Base-by-base conservation (phyloP, 2,888 invertebrate species). In the Drosophila kokeensis region DNA sequence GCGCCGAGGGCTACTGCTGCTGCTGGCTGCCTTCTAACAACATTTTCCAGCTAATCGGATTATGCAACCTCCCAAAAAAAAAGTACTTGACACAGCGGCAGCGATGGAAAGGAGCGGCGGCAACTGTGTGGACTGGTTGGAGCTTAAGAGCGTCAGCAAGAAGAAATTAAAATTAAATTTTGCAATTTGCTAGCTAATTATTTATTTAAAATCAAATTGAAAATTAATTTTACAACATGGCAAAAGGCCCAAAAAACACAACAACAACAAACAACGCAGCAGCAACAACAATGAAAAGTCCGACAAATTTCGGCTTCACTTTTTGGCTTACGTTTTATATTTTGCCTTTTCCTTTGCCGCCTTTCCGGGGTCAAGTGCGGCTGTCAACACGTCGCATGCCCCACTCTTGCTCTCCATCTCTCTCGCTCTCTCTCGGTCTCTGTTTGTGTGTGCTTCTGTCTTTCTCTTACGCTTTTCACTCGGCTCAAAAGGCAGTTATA, bases 121-220 rank as follows among this genome's bases (percentile, higher is more conserved):
- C 5, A 21, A 18, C 3, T 27, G 54, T 36, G 18, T 7, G 40
- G 55, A 27, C 38, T 29, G 38, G 40, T 40, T 40, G 48, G 32
- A 65, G 74, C 72, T 73, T 70, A 58, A 55, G 64, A 66, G 63
- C 83, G 73, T 53, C 53, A 53, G 78, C 72, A 77, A 69, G 75
- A 75, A 79, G 87, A 91, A 89, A 92, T 91, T 89, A 86, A 92
- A 92, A 92, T 92, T 92, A 91, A 92, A 92, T 92, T 92, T 92
- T 92, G 90, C 91, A 92, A 92, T 92, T 92, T 92, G 92, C 91
- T 85, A 90, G 87, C 91, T 92, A 92, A 92, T 92, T 92, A 92
- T 91, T 92, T 92, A 92, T 92, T 92, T 92, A 92, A 91, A 91
- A 89, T 85, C 87, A 92, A 92, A 92, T 92, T 92, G 92, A 92